Evolutionary conservation across 2,797 vertebrate species (phyloP).

Genomic region (Geotrypetes seraphini): DNA sequence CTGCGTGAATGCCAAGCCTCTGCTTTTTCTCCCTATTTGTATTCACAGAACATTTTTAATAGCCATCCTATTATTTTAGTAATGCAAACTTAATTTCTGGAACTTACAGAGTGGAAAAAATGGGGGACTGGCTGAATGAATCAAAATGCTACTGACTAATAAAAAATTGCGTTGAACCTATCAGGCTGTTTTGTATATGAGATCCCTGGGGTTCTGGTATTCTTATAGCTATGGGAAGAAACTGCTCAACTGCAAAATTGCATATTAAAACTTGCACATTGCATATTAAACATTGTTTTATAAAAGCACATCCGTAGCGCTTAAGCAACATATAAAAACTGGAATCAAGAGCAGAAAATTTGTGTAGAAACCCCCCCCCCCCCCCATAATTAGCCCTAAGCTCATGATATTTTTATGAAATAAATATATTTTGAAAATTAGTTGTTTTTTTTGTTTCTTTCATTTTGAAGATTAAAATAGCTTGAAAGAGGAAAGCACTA

Average conservation of each 20-base stretch:
- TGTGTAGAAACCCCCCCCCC: too few species aligned
- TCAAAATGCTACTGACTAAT: constrained; percentile 19
- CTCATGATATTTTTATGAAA: not conserved
- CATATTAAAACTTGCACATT: constrained; percentile 42
- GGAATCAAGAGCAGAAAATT: constrained; percentile 12
- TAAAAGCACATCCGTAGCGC: constrained; percentile 30
- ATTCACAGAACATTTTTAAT: constrained; percentile 20
- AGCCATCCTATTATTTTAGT: constrained; percentile 13
- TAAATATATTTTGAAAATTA: not conserved
- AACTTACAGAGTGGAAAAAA: constrained; percentile 16
- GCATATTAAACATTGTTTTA: constrained; percentile 38
- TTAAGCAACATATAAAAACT: constrained; percentile 38
- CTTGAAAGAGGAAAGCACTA: too few species aligned
- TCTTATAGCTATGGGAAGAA: constrained; percentile 33
- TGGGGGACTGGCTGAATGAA: constrained; percentile 20
- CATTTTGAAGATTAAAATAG: too few species aligned
- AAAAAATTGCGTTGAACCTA: constrained; percentile 22
- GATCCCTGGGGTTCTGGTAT: constrained; percentile 20
- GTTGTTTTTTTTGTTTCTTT: too few species aligned
- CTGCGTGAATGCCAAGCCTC: too few species aligned
- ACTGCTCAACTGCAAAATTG: constrained; percentile 42
- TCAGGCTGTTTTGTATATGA: constrained; percentile 29
- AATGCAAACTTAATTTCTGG: constrained; percentile 31
- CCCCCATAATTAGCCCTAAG: too few species aligned
- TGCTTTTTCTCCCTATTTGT: constrained; percentile 22